Base-by-base conservation (phyloP, 2,797 vertebrate species). In the Hydrolagus colliei region DNA sequence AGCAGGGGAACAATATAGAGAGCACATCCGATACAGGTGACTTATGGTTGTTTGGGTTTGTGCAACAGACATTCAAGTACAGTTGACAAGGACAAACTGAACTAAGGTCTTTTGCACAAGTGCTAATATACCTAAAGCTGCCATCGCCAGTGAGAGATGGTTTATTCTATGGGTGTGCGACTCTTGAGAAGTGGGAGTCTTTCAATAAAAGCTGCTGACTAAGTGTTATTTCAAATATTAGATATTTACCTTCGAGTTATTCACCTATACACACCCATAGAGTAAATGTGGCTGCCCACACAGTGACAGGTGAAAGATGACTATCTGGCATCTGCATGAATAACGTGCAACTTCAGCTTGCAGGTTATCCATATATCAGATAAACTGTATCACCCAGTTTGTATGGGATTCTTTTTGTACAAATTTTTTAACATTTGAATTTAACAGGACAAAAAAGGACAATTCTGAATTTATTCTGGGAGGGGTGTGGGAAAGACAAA, bases 21-120 rank as follows among this genome's bases (percentile, higher is more conserved):
- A 89, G 89, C 88, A 88, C 88, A 85, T 88, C 89, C 87, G 68
- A 2, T 74, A 87, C 86, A 88, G 88, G 88, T 87, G 78, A 68
- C 32, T 32, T 27, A 67, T 68, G 63, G 35, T 68, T 82, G 63
- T 4, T 82, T 82, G 14, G 41, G 32, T 20, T 27, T 62, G 59
- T 79, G 77, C 9, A 65, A 22, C 63, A 63, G 61, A 62, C 61
- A n/a, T 22, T 27, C 61, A 27, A 27, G 61, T 13, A 13, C n/a
- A 16, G 68, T 16, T 82, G 22, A 27, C 68, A 1, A 35, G n/a
- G 27, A 82, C 62, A 71, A 71, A 68, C 27, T 84, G 68, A 84
- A 71, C 32, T 11, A 12, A 68, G 9, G 27, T 20, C 32, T n/a
- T 71, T 68, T 65, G 68, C 79, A 20, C 16, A 41, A 32, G n/a